Conservation (phyloP, 53 echinoderm and acorn worm genomes). For the Antedon mediterranea region DNA sequence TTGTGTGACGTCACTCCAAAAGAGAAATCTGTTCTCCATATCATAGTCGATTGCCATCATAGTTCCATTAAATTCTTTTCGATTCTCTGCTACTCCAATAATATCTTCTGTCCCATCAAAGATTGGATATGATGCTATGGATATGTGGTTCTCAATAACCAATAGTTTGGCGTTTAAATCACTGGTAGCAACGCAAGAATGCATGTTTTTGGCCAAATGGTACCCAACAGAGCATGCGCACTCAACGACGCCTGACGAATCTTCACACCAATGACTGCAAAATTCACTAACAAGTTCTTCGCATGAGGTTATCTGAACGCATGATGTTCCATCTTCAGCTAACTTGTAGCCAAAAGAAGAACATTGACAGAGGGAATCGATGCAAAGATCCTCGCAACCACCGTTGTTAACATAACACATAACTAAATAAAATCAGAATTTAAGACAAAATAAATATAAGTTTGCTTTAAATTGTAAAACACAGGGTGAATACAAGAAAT, state of each 20-base stretch:
- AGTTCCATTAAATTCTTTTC: background rate
- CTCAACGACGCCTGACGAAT: background rate
- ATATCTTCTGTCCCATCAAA: background rate
- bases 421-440: background rate
- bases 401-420: conserved; percentile 39
- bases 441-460: too few species aligned
- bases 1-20: background rate
- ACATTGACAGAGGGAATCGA: conserved; percentile 20
- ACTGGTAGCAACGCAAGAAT: background rate
- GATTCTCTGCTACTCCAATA: background rate
- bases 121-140: background rate
- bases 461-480: too few species aligned
- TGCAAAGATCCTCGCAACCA: conserved; percentile 45
- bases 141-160: background rate
- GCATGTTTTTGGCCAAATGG: background rate
- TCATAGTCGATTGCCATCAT: background rate
- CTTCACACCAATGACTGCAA: background rate
- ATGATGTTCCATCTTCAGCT: background rate
- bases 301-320: background rate
- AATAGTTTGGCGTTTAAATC: background rate
- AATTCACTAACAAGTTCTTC: background rate
- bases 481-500: too few species aligned
- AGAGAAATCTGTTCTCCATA: background rate
- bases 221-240: background rate
- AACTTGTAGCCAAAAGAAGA: background rate